These are phyloP conservation scores for Catamblyrhynchus diadema DNA, from an alignment of 2,797 vertebrate genomes.

Conservation along the genomic window DNA sequence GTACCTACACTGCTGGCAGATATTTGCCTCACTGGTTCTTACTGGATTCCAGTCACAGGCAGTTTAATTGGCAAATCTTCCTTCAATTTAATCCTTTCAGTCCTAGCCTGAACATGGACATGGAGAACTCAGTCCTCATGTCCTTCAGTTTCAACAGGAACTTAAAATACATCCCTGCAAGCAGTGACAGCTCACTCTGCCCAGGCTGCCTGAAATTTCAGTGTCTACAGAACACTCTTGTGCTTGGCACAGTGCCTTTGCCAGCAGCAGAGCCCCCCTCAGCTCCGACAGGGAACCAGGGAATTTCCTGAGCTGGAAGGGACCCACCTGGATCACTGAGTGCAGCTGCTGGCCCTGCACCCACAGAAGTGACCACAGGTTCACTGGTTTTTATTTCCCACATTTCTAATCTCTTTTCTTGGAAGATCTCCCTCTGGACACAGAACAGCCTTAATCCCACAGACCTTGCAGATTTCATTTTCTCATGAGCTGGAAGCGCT, in stretches of 20 bases:
- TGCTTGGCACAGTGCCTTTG: background rate
- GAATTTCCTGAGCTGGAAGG: background rate
- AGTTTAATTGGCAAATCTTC: background rate
- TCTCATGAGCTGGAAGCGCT: background rate
- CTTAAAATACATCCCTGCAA: background rate
- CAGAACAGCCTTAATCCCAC: background rate
- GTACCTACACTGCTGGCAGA: background rate
- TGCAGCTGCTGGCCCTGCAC: background rate
- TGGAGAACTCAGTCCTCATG: background rate
- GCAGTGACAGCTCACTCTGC: background rate
- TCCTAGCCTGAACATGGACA: background rate
- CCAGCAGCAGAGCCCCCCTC: background rate
- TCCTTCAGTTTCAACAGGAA: background rate
- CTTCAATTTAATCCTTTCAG: background rate
- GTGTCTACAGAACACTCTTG: background rate
- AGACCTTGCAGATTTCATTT: background rate
- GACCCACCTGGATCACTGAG: background rate
- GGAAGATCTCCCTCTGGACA: background rate
- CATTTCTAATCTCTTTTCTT: background rate
- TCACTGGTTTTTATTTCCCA: background rate
- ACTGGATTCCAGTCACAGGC: background rate
- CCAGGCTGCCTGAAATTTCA: background rate
- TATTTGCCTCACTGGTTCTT: background rate
- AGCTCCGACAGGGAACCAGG: accelerated
- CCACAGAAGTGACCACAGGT: background rate